Evolutionary conservation across 2,888 invertebrate genomes (phyloP).

Genomic region (Zygogramma bicolorata): DNA sequence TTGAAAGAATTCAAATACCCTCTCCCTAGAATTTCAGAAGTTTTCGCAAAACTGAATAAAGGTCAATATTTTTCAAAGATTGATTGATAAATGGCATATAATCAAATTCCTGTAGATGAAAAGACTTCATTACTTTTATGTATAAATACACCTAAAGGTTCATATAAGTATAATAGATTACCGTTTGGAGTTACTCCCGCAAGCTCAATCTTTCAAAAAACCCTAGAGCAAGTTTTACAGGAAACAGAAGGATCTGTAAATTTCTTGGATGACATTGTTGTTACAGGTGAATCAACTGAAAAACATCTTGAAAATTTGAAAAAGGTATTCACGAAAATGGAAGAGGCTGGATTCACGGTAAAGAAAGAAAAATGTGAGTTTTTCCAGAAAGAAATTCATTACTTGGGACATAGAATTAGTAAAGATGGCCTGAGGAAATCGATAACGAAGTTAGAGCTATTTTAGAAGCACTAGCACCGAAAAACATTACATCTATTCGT

Average conservation of each 20-base stretch:
- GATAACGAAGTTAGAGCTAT: background rate
- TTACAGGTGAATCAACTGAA: background rate
- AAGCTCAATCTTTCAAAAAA: slow-evolving; percentile 56
- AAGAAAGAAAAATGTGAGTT: background rate
- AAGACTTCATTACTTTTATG: slow-evolving; percentile 52
- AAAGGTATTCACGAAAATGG: background rate
- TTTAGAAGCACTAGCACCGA: background rate
- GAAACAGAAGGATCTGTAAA: background rate
- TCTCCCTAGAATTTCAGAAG: slow-evolving; percentile 42
- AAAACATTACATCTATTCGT: background rate
- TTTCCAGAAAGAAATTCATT: background rate
- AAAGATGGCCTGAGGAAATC: background rate
- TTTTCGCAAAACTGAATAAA: slow-evolving; percentile 32
- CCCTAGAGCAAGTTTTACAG: background rate
- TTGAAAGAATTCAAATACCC: slow-evolving; percentile 45
- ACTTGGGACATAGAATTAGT: background rate
- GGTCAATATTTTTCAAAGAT: slow-evolving; percentile 46
- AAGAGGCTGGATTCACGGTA: background rate
- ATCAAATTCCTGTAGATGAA: slow-evolving; percentile 52
- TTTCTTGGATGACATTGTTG: background rate
- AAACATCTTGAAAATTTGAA: background rate
- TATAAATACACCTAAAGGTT: slow-evolving; percentile 57
- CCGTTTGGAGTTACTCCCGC: slow-evolving; percentile 57
- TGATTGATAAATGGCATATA: slow-evolving; percentile 53
- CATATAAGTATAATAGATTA: slow-evolving; percentile 57